A percentile compares a stretch with the other conserved stretches of the same genome.
These are phyloP conservation scores for Pteropus rufus DNA, from an alignment of 2,797 vertebrate species.

Conservation along the genomic window DNA sequence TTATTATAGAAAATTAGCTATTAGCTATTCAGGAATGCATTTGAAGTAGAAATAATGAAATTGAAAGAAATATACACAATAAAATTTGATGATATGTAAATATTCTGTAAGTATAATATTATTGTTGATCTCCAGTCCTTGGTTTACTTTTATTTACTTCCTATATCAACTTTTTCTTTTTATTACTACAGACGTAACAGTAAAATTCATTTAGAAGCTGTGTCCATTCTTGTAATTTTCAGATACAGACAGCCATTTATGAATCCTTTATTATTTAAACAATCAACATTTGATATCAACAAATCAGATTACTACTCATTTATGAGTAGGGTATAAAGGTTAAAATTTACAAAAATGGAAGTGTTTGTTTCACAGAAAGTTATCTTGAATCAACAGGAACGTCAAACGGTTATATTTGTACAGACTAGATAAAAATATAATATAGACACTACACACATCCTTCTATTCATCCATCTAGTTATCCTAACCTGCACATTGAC, in stretches of 20 bases:
- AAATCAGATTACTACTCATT: background rate
- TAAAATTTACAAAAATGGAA: background rate
- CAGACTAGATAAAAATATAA: background rate
- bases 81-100: background rate
- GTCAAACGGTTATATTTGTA: background rate
- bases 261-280: background rate
- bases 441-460: background rate
- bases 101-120: background rate
- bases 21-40: background rate
- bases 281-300: background rate
- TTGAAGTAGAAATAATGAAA: background rate
- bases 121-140: background rate
- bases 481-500: background rate
- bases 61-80: background rate
- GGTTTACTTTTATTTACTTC: background rate
- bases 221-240: background rate
- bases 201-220: conserved; percentile 3
- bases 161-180: background rate
- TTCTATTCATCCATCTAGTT: background rate
- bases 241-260: background rate
- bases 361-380: background rate
- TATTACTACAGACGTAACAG: background rate
- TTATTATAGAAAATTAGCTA: background rate
- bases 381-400: background rate
- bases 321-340: background rate